Evolutionary conservation across 35 echinoderm and acorn worm species (phyloP).

Genomic region (Amphiura filiformis): DNA sequence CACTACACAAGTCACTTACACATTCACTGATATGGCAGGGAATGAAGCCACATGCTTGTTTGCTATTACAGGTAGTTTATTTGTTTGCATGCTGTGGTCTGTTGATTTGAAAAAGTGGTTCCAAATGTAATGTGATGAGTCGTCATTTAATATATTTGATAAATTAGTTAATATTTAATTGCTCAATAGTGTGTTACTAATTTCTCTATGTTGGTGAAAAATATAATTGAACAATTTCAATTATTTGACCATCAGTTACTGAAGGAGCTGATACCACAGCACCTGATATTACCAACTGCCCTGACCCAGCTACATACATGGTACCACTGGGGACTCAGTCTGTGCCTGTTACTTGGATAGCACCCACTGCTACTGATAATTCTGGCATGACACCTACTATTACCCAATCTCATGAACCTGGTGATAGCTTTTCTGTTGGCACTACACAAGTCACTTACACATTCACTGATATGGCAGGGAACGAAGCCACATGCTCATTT

Average conservation of each 20-base stretch:
- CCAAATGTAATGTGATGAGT: no score
- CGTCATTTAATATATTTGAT: neutral
- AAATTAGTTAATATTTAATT: neutral
- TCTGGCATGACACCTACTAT: no score
- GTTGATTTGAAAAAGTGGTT: no score
- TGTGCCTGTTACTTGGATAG: neutral
- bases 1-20: slow-evolving; percentile 44
- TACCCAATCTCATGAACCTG: neutral
- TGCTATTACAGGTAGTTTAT: slow-evolving; percentile 26
- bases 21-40: slow-evolving; percentile 22
- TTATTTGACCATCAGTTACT: no score
- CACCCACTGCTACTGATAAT: no score
- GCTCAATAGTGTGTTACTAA: no score
- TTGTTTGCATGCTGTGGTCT: no score
- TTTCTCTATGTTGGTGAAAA: no score
- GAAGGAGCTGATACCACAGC: neutral
- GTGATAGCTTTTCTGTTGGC: slow-evolving; percentile 37
- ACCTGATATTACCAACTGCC: neutral
- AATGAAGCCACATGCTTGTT: slow-evolving; percentile 28
- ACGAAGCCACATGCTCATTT: slow-evolving; percentile 38
- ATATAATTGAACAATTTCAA: no score
- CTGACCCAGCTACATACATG: neutral
- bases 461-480: slow-evolving; percentile 56
- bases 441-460: slow-evolving; percentile 52
- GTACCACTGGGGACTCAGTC: neutral